Conservation (phyloP, 2,888 invertebrate species). For the Dicycla oo region DNA sequence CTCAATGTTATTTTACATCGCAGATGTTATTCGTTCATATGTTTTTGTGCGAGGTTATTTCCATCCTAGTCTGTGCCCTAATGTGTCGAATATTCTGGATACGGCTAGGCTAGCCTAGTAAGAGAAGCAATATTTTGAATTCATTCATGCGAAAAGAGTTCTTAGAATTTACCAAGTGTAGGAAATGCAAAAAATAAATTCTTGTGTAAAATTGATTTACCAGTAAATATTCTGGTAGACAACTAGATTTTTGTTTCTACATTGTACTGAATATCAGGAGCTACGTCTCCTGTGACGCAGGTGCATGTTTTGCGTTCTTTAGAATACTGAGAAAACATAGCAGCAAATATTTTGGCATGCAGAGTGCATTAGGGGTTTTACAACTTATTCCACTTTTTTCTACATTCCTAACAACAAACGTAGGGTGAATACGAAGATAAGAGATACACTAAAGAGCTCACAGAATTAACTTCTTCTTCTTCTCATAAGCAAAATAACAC, state of each 20-base stretch:
- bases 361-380: constrained; percentile 27
- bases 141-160: constrained; percentile 32
- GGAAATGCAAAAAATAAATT: constrained; percentile 17
- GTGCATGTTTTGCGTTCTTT: constrained; percentile 41
- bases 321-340: constrained; percentile 37
- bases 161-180: not conserved
- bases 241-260: constrained; percentile 14
- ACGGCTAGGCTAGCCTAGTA: constrained; percentile 6
- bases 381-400: constrained; percentile 34
- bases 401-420: constrained; percentile 21
- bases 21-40: constrained; percentile 56
- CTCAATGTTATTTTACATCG: constrained; percentile 38
- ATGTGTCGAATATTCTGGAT: constrained; percentile 42
- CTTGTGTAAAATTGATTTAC: constrained; percentile 16
- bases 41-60: constrained; percentile 48
- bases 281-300: constrained; percentile 48
- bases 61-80: constrained; percentile 36
- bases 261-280: constrained; percentile 25
- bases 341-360: constrained; percentile 54
- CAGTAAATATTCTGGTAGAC: constrained; percentile 41
- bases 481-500: too few relatives aligned
- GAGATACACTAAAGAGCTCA: constrained; percentile 23
- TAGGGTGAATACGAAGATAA: constrained; percentile 24
- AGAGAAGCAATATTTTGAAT: constrained; percentile 9
- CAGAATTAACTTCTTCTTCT: not conserved